These are phyloP conservation scores for Pan paniscus DNA, from an alignment of 2,113 vertebrate species.

Conservation along the genomic window DNA sequence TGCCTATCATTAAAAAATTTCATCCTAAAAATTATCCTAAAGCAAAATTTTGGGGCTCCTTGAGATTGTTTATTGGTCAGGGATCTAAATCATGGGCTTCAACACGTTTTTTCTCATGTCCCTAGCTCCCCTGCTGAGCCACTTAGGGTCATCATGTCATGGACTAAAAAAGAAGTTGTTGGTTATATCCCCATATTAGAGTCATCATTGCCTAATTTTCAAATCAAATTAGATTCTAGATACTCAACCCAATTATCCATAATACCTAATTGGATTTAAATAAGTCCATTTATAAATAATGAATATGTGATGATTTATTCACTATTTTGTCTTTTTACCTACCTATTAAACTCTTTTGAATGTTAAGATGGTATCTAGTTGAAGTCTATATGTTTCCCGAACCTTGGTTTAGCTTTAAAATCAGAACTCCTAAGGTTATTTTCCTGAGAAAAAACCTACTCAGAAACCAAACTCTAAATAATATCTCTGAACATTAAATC, in stretches of 20 bases:
- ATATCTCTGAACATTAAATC: not conserved
- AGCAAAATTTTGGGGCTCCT: not conserved
- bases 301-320: not conserved
- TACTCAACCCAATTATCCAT: not conserved
- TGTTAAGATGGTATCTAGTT: not conserved
- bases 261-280: not conserved
- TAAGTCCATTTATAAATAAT: not conserved
- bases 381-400: not conserved
- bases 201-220: not conserved
- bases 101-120: not conserved
- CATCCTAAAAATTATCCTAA: not conserved
- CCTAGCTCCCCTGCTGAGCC: not conserved
- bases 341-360: not conserved
- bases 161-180: not conserved
- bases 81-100: not conserved
- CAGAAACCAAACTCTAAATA: constrained; percentile 36
- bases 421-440: not conserved
- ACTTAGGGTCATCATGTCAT: not conserved
- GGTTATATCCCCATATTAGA: not conserved
- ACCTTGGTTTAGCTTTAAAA: not conserved
- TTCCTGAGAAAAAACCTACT: not conserved
- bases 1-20: not conserved
- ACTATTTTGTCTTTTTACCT: not conserved
- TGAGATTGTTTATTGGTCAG: not conserved
- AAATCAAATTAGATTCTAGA: not conserved